A percentile compares a stretch with the other conserved stretches of the same genome.
Evolutionary conservation across 2,888 invertebrate species (phyloP).

Genomic region (Acanthosoma haemorrhoidale): DNA sequence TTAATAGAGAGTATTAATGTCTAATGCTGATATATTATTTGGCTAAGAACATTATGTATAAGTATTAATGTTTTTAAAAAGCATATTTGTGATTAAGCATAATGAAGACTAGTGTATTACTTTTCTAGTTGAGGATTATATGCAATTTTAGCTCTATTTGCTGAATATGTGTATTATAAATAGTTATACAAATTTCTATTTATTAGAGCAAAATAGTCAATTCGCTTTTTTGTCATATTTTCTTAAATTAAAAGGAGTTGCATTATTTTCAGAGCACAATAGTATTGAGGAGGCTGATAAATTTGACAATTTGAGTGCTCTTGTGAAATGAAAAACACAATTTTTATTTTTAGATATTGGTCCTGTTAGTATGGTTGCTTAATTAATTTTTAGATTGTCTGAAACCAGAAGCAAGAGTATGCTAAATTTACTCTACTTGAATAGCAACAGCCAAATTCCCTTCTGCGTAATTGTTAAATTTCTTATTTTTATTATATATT

Average conservation of each 20-base stretch:
- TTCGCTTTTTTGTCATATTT: no score
- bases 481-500: no score
- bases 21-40: not conserved
- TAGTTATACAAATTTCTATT: not conserved
- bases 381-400: no score
- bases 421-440: no score
- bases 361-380: no score
- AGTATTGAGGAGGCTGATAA: not conserved
- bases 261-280: not conserved
- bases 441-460: no score
- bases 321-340: no score
- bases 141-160: not conserved
- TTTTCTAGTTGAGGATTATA: not conserved
- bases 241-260: no score
- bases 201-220: not conserved
- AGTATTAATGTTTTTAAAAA: not conserved
- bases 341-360: no score
- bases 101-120: not conserved
- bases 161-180: not conserved
- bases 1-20: not conserved
- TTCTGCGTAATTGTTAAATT: no score
- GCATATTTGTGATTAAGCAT: slow-evolving; percentile 10
- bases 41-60: not conserved
- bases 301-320: no score
- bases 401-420: no score